Evolutionary conservation across 1,140 invertebrate species (phyloP), one percentile per base, ranked within the genome.

Genomic region (Caenorhabditis remanei): DNA sequence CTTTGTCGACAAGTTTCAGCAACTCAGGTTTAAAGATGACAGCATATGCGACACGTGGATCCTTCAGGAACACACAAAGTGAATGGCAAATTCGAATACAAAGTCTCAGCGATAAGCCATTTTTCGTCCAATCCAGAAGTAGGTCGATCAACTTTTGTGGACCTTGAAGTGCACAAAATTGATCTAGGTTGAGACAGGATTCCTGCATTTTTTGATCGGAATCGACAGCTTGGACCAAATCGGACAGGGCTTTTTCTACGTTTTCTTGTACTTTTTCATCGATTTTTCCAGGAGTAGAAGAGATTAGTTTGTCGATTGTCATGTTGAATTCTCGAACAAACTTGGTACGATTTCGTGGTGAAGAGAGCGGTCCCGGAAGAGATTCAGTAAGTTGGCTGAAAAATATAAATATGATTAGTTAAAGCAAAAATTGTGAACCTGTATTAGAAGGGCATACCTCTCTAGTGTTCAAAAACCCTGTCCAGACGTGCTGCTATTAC

Each of bases 11-110:
- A 2, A 79, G 24, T 50, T 50, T 79, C 40, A 50, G 8, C 19
- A 79, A 21, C 24, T 79, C 71, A n/a, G 71, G 46, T 21, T 79
- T 79, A 46, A 79, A 79, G 53, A 79, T 53, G 21, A 79, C 43
- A 1, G 43, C n/a, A 24, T 79, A 79, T 4, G 71, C 19, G n/a
- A 79, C 71, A 14, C 40, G 43, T 4, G 71, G 71, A 79, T 79
- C 71, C 40, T 50, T 48, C 21, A 50, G 14, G 13, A 79, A 79
- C 7, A 79, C n/a, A 53, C 71, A 79, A 14, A 79, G 41, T 9
- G 46, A 16, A 40, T 79, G 71, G 13, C 71, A 79, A 41, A 79
- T 41, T 24, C 71, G 71, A 5, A 79, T 79, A n/a, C 71, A 79
- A 53, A 79, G 71, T 40, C 71, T 40, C 46, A 79, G 24, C 5